Evolutionary conservation across 2,797 vertebrate genomes (phyloP).

Genomic region (Falco berigora): DNA sequence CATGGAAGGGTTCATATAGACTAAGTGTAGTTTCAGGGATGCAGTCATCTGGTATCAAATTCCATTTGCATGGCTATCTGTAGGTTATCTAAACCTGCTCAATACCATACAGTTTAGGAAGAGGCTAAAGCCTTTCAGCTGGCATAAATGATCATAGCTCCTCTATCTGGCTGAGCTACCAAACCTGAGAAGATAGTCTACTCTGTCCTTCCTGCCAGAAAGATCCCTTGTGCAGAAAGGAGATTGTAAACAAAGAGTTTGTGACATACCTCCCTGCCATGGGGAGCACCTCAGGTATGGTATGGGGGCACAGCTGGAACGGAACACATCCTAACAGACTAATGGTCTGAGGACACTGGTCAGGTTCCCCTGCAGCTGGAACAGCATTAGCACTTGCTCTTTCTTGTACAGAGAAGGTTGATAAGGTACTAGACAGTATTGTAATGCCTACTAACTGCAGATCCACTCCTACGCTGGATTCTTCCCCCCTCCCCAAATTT

Average conservation of each 20-base stretch:
- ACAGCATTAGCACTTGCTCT: not conserved
- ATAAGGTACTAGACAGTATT: not conserved
- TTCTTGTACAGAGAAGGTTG: not conserved
- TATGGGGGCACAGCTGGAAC: not conserved
- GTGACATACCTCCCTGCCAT: not conserved
- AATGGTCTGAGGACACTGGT: not conserved
- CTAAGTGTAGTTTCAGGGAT: not conserved
- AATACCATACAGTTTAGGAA: not conserved
- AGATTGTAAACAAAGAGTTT: not conserved
- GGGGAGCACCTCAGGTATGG: not conserved
- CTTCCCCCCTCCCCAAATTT: not conserved
- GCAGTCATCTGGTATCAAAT: not conserved
- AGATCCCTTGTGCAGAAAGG: not conserved
- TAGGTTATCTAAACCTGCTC: not conserved
- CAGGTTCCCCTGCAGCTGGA: not conserved
- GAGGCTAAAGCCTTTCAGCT: not conserved
- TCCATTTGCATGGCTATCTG: not conserved
- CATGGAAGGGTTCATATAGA: not conserved
- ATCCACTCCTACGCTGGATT: not conserved
- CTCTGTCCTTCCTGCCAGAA: not conserved
- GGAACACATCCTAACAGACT: not conserved
- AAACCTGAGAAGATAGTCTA: not conserved
- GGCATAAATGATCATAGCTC: not conserved
- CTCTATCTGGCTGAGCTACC: not conserved
- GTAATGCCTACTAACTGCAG: not conserved